phyloP scores from a whole-genome alignment of 2,113 vertebrate species.

The Osmerus eperlanus region DNA sequence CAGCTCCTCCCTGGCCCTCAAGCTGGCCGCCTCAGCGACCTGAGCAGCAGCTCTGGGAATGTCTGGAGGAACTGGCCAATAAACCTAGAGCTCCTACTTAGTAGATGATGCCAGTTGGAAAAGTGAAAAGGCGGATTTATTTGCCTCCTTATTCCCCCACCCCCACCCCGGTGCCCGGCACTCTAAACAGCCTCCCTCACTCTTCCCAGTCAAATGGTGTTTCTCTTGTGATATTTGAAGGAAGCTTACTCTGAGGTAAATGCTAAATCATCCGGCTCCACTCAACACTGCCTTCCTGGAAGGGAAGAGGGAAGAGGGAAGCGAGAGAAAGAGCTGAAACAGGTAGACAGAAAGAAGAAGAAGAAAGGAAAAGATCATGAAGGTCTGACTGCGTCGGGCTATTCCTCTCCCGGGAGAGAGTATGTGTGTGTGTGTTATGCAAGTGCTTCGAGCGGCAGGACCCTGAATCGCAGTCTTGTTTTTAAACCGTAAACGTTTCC shows the following conservation, averaged over 20 bases:
- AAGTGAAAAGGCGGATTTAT: conserved; percentile 45
- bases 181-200: conserved; percentile 28
- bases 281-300: conserved; percentile 2
- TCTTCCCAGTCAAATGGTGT: conserved; percentile 27
- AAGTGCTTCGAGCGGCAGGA: conserved; percentile 47
- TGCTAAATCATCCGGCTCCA: too few relatives aligned
- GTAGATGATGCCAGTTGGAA: conserved; percentile 43
- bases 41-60: conserved; percentile 24
- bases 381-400: too few relatives aligned
- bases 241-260: neutral
- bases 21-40: neutral
- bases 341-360: too few relatives aligned
- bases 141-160: conserved; percentile 29
- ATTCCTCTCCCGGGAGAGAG: too few relatives aligned
- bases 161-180: conserved; percentile 23
- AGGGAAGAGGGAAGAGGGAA: conserved; percentile 21
- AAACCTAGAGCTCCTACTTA: conserved; percentile 50
- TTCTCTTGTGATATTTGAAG: conserved; percentile 13
- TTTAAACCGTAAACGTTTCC: conserved; percentile 60
- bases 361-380: too few relatives aligned
- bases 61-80: conserved; percentile 44
- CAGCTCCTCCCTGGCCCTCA: neutral
- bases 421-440: conserved; percentile 54
- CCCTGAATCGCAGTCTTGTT: conserved; percentile 50
- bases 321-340: conserved; percentile 12